These are phyloP conservation scores for Phoenicopterus ruber DNA, from an alignment of 2,113 vertebrate species.

Conservation along the genomic window DNA sequence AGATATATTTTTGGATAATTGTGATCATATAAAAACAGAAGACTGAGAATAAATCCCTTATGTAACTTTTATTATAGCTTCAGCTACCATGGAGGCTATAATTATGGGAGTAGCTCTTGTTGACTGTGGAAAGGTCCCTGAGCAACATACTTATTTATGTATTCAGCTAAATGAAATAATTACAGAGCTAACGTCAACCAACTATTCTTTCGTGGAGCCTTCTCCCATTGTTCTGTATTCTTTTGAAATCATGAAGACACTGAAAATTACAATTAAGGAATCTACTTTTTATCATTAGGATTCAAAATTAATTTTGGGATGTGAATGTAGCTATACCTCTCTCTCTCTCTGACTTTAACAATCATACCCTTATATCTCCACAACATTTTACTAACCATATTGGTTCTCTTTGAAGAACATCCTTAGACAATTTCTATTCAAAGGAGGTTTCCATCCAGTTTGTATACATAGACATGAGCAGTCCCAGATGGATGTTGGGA, in stretches of 20 bases:
- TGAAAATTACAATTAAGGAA: neutral
- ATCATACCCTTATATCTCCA: neutral
- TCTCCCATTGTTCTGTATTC: neutral
- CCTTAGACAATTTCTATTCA: neutral
- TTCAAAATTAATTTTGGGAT: neutral
- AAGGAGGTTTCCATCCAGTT: neutral
- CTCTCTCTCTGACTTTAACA: neutral
- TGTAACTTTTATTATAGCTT: constrained; percentile 34
- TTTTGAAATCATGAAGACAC: neutral
- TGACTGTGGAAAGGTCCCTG: constrained; percentile 24
- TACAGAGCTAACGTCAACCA: neutral
- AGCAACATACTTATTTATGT: constrained; percentile 33
- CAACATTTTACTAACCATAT: neutral
- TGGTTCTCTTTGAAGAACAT: neutral
- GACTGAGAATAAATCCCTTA: constrained; percentile 27
- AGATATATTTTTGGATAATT: constrained; percentile 38
- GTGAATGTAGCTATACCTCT: neutral
- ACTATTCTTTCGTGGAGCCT: neutral
- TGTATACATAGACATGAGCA: neutral
- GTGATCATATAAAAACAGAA: constrained; percentile 6
- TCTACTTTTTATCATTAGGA: neutral
- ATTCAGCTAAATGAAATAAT: constrained; percentile 50
- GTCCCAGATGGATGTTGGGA: neutral
- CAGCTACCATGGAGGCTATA: constrained; percentile 17
- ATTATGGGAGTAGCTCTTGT: constrained; percentile 24